Evolutionary conservation across 2,888 invertebrate genomes (phyloP).

Genomic region (Pediacus dermestoides): DNA sequence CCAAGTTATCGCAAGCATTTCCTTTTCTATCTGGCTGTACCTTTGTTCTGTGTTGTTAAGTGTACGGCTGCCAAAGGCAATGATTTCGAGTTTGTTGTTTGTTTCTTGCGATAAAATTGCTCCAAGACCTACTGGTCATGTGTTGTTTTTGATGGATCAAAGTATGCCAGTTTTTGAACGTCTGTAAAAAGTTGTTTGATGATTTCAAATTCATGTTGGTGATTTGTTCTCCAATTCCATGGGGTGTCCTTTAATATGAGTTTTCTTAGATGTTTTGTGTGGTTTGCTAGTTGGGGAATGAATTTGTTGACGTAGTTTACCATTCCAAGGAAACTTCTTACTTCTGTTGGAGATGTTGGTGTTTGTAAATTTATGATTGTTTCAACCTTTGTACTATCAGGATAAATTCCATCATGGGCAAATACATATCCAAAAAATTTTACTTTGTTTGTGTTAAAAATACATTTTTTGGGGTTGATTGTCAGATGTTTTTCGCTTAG

Average conservation of each 20-base stretch:
- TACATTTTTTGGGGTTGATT: slow-evolving; percentile 38
- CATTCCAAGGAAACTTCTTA: slow-evolving; percentile 14
- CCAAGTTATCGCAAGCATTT: slow-evolving; percentile 9
- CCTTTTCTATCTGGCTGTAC: slow-evolving; percentile 16
- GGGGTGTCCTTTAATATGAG: slow-evolving; percentile 5
- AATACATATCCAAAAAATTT: slow-evolving; percentile 35
- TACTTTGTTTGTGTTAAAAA: slow-evolving; percentile 23
- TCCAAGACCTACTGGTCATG: slow-evolving; percentile 15
- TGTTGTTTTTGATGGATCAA: slow-evolving; percentile 11
- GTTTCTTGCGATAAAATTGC: slow-evolving; percentile 13
- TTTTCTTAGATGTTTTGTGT: slow-evolving; percentile 4
- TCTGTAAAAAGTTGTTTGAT: slow-evolving; percentile 3
- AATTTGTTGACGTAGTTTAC: slow-evolving; percentile 7
- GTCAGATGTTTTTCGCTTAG: slow-evolving; percentile 26
- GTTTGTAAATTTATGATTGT: slow-evolving; percentile 18
- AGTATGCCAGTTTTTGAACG: slow-evolving; percentile 11
- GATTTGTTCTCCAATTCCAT: slow-evolving; percentile 3
- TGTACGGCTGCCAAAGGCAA: slow-evolving; percentile 8
- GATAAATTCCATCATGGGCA: slow-evolving; percentile 29
- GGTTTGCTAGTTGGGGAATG: slow-evolving; percentile 6
- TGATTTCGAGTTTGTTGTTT: slow-evolving; percentile 4
- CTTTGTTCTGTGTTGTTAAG: slow-evolving; percentile 5
- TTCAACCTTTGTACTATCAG: slow-evolving; percentile 29
- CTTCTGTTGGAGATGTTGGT: neutral
- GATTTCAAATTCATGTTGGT: slow-evolving; percentile 3